Evolutionary conservation across 2,113 vertebrate genomes (phyloP), one percentile per base, ranked within the genome.

Genomic region (Steatornis caripensis): DNA sequence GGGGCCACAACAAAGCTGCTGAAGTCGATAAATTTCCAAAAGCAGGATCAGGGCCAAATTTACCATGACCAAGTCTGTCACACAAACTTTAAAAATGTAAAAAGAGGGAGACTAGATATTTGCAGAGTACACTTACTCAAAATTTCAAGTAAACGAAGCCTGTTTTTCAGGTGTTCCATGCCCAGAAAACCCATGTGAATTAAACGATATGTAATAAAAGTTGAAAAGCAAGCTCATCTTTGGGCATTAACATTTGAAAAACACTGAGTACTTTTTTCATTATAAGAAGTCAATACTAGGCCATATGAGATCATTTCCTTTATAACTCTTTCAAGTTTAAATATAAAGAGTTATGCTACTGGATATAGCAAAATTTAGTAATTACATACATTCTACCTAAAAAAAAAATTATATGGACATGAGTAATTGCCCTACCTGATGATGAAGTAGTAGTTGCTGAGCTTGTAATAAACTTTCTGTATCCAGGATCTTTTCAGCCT

Each of bases 401-500:
- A 36, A 36, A 85, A 58, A 53, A 17, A 13, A 29, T 0, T 2
- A 49, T 29, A 43, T 22, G n/a, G n/a, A 70, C 32, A 83, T 8
- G 29, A 75, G 23, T 15, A 48, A 64, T 37, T 78, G 18, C 37
- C 80, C 15, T 97, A 99, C 99, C 99, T 99, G 99, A 97, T 99
- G 98, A 96, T 98, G 98, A n/a, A 99, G 97, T 37, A 99, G 98
- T 32, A 99, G 95, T 57, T 99, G 98, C 72, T 98, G 98, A 30
- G 99, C 99, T 97, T 99, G 98, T 62, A 98, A 94, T 65, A 99
- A 97, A 55, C 96, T 98, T 81, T 98, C 98, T 19, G 98, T 98
- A 70, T 99, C 98, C 79, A 99, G 94, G 72, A 99, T 99, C 92
- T 95, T 98, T 92, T 97, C 97, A 15, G 97, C 98, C 91, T 99